Conservation (phyloP, 2,797 vertebrate genomes). For the Decapterus maruadsi region DNA sequence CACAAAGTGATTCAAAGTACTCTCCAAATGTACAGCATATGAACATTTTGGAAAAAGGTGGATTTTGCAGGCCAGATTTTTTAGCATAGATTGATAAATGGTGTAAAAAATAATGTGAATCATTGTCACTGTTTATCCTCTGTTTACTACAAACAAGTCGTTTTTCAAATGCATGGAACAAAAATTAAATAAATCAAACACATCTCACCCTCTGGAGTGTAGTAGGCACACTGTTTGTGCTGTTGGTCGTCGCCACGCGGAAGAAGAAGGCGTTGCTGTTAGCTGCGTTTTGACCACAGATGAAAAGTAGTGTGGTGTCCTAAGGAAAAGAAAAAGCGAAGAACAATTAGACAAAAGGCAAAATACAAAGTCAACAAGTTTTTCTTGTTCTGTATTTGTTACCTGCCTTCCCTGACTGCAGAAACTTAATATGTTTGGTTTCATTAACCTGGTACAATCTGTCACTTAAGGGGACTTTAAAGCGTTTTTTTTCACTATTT, state of each 20-base stretch:
- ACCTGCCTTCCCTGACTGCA: neutral
- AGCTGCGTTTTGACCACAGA: conserved; percentile 41
- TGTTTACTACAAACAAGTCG: too few species aligned
- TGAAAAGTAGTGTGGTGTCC: conserved; percentile 32
- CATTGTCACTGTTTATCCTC: too few species aligned
- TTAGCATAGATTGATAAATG: too few species aligned
- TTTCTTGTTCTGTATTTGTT: neutral
- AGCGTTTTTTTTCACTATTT: too few species aligned
- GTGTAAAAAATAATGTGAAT: too few species aligned
- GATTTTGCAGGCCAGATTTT: too few species aligned
- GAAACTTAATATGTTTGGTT: too few species aligned
- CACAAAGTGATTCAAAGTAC: too few species aligned
- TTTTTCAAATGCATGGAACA: neutral
- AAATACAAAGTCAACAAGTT: neutral
- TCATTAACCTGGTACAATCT: too few species aligned
- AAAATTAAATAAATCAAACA: neutral
- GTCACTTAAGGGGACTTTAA: too few species aligned
- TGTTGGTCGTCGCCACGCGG: fast-evolving
- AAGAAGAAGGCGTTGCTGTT: conserved; percentile 15
- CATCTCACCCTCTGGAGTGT: neutral
- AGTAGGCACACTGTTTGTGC: fast-evolving
- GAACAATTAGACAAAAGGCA: neutral
- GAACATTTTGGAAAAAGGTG: too few species aligned
- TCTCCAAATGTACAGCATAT: too few species aligned
- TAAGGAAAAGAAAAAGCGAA: conserved; percentile 26